Evolutionary conservation across 2,888 invertebrate genomes (phyloP), one percentile per base, ranked within the genome.

Genomic region (Macrophya annulata): DNA sequence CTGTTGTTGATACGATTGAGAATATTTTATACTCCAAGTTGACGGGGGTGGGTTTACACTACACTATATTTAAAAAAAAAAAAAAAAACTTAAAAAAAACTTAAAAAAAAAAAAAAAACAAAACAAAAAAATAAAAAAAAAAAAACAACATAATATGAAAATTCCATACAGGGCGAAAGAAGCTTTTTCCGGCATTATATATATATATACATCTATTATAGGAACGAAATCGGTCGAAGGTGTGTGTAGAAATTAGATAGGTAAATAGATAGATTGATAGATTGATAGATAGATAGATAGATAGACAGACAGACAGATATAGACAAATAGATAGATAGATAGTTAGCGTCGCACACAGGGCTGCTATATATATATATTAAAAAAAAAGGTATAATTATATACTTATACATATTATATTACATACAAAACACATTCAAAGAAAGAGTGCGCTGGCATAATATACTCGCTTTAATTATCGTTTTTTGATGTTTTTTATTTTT

Each of bases 1-100:
- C 92, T 93, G 93, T 93, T 93, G 93, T 93, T 93, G 92, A 93
- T 93, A 92, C 91, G 92, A 93, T 93, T 93, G 92, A 93, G 92
- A 93, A 74, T 93, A 93, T 93, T 93, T 93, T 93, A 93, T 93
- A 93, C 92, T 62, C 40, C 71, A 92, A 68, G 72, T 74, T 74
- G 92, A 92, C 92, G 92, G 87, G 84, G 86, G 59, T 37, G 65
- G 84, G 48, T 51, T 77, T 77, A 76, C 76, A 76, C 55, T n/a
- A 55, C 55, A 55, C 55, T 55, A 55, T 55, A 55, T 55, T 55
- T 1, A n/a, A 51, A 51, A 15, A 51, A 17, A 51, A 17, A 17
- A 51, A 51, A 17, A 51, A 17, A 17, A 55, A 17, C 5, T 10
- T n/a, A 76, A 6, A 45, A 40, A n/a, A 76, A 48, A 25, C n/a